Evolutionary conservation across 2,797 vertebrate genomes (phyloP).

Genomic region (Atherinosoma microstoma): DNA sequence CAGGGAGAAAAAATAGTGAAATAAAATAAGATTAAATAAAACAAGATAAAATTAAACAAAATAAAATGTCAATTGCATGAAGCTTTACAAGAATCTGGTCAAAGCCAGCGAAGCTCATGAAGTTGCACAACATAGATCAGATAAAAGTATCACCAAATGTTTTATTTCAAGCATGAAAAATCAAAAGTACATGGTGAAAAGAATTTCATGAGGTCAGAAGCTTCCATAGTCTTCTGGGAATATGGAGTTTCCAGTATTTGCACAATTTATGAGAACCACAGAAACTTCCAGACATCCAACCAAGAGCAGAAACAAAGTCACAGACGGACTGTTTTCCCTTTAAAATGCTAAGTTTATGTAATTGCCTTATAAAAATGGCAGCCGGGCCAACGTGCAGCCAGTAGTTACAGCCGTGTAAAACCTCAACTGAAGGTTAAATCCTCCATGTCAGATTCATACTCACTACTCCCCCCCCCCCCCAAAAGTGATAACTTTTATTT

Average conservation of each 20-base stretch:
- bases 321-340: slow-evolving; percentile 39
- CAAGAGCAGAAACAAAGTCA: slow-evolving; percentile 34
- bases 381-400: slow-evolving; percentile 44
- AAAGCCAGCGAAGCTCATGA: background rate
- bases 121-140: slow-evolving; percentile 1
- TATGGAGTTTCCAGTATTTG: slow-evolving; percentile 15
- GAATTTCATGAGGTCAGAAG: slow-evolving; percentile 30
- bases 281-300: slow-evolving; percentile 43
- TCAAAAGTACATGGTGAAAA: slow-evolving; percentile 30
- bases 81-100: too few relatives aligned
- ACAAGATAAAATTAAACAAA: too few relatives aligned
- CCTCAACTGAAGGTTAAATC: slow-evolving; percentile 34
- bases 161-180: slow-evolving; percentile 8
- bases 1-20: too few relatives aligned
- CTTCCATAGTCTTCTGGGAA: slow-evolving; percentile 16
- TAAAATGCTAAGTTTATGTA: slow-evolving; percentile 62
- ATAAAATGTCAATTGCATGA: too few relatives aligned
- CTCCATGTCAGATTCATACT: slow-evolving; percentile 47
- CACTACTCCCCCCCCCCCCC: background rate
- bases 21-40: too few relatives aligned
- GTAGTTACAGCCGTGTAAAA: slow-evolving; percentile 51
- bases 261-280: slow-evolving; percentile 48
- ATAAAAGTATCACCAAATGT: slow-evolving; percentile 23
- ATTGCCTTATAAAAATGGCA: slow-evolving; percentile 67
- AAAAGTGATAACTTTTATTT: slow-evolving; percentile 3